phyloP scores from a whole-genome alignment of 2,797 vertebrate species.

The Betta splendens region DNA sequence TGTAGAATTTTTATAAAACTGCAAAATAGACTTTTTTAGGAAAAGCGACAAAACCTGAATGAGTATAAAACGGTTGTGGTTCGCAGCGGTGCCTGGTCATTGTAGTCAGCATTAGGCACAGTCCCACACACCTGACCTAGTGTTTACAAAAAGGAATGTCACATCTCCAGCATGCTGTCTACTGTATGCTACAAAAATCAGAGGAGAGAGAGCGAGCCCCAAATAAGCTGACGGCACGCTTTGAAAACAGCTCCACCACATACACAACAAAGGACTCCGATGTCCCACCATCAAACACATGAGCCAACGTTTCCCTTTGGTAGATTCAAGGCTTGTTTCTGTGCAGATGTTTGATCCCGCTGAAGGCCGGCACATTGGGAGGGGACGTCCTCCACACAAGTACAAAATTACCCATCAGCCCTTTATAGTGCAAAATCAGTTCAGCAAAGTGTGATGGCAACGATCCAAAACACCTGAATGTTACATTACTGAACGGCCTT shows the following conservation, averaged over 20 bases:
- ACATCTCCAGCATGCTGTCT: background rate
- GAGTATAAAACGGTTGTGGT: constrained; percentile 35
- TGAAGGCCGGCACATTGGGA: constrained; percentile 2
- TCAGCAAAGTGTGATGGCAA: too few species aligned
- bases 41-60: constrained; percentile 12
- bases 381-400: background rate
- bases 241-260: constrained; percentile 15
- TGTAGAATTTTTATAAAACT: constrained; percentile 38
- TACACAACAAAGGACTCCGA: constrained; percentile 25
- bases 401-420: constrained; percentile 1
- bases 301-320: constrained; percentile 58
- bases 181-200: background rate
- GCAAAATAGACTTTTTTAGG: constrained; percentile 49
- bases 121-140: constrained; percentile 5
- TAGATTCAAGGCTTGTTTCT: constrained; percentile 25
- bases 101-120: constrained; percentile 4
- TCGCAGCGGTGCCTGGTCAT: constrained; percentile 2
- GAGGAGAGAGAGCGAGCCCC: background rate
- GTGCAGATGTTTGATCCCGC: constrained; percentile 2
- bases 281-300: constrained; percentile 9
- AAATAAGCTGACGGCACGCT: background rate
- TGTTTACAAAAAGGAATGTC: constrained; percentile 11
- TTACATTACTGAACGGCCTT: too few species aligned
- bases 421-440: background rate
- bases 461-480: background rate